Base-by-base conservation (phyloP, 2,797 vertebrate species). In the Liparis tanakae region DNA sequence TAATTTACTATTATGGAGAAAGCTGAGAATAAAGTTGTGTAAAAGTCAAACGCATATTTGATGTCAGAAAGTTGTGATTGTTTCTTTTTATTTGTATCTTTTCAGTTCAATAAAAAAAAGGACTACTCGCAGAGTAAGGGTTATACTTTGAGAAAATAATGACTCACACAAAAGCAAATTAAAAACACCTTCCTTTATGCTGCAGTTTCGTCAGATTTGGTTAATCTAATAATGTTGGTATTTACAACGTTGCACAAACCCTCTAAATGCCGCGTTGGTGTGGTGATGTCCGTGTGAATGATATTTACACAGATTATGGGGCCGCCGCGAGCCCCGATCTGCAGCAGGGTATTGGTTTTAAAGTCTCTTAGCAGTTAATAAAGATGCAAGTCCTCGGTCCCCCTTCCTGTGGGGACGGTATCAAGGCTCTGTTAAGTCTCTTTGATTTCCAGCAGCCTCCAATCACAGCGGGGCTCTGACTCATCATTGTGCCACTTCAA, bases 371-470 rank as follows among this genome's bases (percentile, higher is more conserved):
- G 95, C 94, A 96, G 95, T 97, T 94, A 88, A 95, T 95, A 96
- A 96, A 96, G 95, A 94, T 89, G 92, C 91, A 92, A 95, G 96
- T 96, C 95, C 95, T 94, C 93, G 79, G 62, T 91, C 91, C 92
- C 90, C 91, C 95, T 97, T 97, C 96, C 96, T 97, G 96, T 95
- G 94, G 93, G 92, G 93, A 93, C 85, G 90, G 91, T 97, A 95
- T 97, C 96, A 96, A 95, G 93, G 89, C 94, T 95, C 94, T 97
- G 96, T 95, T 97, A 97, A 97, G 95, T 96, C 94, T 93, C 95
- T 96, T 96, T 96, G 94, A 95, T 95, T 95, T 94, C 85, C 74
- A 74, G 84, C 84, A 56, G 70, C 90, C 80, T 89, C 94, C 95
- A 95, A 94, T 95, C 92, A 90, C 91, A 91, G 90, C 39, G 20